Base-by-base conservation (phyloP, 2,797 vertebrate species). In the Peromyscus attwateri region DNA sequence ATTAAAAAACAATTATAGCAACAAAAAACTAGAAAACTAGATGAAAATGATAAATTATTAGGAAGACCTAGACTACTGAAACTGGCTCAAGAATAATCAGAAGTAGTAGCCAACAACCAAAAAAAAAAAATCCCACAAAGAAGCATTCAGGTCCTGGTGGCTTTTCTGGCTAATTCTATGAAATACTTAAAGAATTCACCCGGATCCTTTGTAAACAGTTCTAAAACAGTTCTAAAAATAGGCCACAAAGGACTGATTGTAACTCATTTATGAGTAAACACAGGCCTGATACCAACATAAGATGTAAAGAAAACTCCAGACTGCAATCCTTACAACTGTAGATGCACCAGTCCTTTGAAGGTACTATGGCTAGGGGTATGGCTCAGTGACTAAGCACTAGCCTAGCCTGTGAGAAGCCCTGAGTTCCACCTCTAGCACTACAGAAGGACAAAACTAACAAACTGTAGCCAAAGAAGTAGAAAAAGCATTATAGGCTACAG, bases 1-100 rank as follows among this genome's bases (percentile, higher is more conserved):
- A 91, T 88, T 91, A 55, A 96, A 77, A 9, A 93, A n/a, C 10
- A 75, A 14, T 66, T 82, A 6, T 70, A 79, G 55, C 46, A 49
- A 89, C 60, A n/a, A n/a, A 43, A 94, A 91, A 81, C 91, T 92
- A 80, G 46, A 25, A 83, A 89, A 84, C 52, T 49, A 62, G 17
- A 66, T 94, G 37, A 95, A 94, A 96, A 76, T 57, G 37, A 40
- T 57, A 93, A 57, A 46, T 95, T 71, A 82, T 89, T 91, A 64
- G 49, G 71, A 94, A 88, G 57, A 60, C 19, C 79, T 55, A 82
- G 64, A 73, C 34, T 94, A 49, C 43, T n/a, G 12, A 93, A 94
- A 57, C 43, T 80, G 37, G 77, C 6, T 93, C 68, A 91, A 81
- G n/a, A 84, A 83, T 60, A 90, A 83, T 96, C 87, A 95, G 70